These are phyloP conservation scores for Brachyistius frenatus DNA, from an alignment of 2,113 vertebrate species.

Conservation along the genomic window DNA sequence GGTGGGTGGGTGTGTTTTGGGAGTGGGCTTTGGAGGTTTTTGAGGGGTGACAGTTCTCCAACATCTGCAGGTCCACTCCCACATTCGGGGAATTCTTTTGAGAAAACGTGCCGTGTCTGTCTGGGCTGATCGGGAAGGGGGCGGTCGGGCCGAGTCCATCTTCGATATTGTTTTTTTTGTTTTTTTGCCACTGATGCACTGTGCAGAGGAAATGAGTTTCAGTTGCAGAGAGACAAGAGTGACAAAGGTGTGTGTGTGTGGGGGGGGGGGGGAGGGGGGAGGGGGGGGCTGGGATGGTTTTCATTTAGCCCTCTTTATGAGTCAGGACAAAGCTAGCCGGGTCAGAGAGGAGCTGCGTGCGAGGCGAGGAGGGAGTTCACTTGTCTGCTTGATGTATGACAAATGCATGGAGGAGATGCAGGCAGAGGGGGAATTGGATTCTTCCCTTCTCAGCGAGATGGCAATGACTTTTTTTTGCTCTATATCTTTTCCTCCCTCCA, in stretches of 20 bases:
- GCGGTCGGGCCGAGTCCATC: slow-evolving; percentile 2
- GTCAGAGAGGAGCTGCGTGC: slow-evolving; percentile 64
- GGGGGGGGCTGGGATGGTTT: slow-evolving; percentile 43
- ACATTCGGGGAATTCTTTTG: slow-evolving; percentile 72
- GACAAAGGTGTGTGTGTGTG: slow-evolving; percentile 6
- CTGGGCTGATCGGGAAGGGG: slow-evolving; percentile 4
- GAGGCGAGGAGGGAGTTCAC: slow-evolving; percentile 65
- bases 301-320: slow-evolving; percentile 76
- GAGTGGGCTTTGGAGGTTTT: slow-evolving; percentile 10
- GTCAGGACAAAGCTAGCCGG: slow-evolving; percentile 63
- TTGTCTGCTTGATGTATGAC: slow-evolving; percentile 76
- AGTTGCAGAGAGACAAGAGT: slow-evolving; percentile 55
- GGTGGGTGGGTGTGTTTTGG: background rate
- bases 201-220: slow-evolving; percentile 76
- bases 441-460: slow-evolving; percentile 50
- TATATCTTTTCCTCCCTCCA: slow-evolving; percentile 24
- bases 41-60: slow-evolving; percentile 22
- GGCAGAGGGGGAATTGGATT: slow-evolving; percentile 68
- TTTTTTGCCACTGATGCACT: slow-evolving; percentile 33
- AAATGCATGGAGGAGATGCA: slow-evolving; percentile 61
- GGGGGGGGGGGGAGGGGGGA: background rate
- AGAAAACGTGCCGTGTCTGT: slow-evolving; percentile 56
- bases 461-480: slow-evolving; percentile 18
- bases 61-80: slow-evolving; percentile 72
- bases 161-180: slow-evolving; percentile 40